Percentiles rank a stretch among this genome's conserved stretches.
These are phyloP conservation scores for Phorcus lineatus DNA, from an alignment of 2,888 invertebrate genomes.

Conservation along the genomic window DNA sequence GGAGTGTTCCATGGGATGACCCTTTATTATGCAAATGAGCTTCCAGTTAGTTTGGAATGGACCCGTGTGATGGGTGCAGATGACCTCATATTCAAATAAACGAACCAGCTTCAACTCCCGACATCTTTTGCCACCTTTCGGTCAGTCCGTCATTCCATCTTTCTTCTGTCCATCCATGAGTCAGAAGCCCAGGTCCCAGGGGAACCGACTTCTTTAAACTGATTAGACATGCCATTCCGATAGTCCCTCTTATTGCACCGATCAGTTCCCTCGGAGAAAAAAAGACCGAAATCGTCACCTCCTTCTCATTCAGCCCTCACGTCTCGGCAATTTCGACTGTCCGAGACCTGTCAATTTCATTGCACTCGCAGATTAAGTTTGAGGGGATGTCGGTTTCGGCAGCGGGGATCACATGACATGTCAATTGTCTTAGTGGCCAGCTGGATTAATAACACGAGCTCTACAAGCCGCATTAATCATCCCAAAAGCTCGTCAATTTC, in stretches of 20 bases:
- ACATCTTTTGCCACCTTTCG: neutral
- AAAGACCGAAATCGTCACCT: neutral
- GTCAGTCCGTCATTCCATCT: neutral
- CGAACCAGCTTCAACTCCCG: neutral
- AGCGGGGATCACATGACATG: neutral
- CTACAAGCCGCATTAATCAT: neutral
- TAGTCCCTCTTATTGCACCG: neutral
- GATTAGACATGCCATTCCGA: neutral
- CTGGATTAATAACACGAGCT: neutral
- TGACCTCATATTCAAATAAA: neutral
- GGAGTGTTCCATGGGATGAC: too few relatives aligned
- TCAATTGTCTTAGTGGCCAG: neutral
- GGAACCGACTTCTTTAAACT: neutral
- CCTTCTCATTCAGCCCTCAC: neutral
- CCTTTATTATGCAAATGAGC: too few relatives aligned
- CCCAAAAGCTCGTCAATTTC: constrained; percentile 6
- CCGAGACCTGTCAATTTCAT: neutral
- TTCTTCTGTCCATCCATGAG: neutral
- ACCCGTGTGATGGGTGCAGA: too few relatives aligned
- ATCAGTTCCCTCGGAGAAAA: neutral
- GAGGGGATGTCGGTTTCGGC: neutral
- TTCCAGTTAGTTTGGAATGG: too few relatives aligned
- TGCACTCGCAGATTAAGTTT: neutral
- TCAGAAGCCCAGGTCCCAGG: neutral
- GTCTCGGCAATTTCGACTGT: neutral